These are phyloP conservation scores for Drosophila antonietae DNA, from an alignment of 2,888 invertebrate genomes.

Conservation along the genomic window DNA sequence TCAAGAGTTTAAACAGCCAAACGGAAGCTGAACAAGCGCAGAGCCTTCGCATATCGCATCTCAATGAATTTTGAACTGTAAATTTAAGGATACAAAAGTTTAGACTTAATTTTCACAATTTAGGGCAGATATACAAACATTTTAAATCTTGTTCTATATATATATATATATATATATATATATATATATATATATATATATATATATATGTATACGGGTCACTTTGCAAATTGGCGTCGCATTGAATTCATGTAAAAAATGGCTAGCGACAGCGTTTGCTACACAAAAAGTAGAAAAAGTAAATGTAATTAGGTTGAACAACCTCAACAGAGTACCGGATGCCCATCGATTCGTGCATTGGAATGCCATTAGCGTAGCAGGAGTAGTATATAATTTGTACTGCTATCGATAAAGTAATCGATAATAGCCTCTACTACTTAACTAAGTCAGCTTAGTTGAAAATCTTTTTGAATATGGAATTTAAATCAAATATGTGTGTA, in stretches of 20 bases:
- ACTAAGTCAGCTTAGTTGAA: no score
- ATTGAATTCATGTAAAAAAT: conserved; percentile 23
- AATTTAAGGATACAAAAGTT: neutral
- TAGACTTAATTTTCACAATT: neutral
- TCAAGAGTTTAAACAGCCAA: neutral
- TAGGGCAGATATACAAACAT: neutral
- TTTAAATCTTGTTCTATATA: neutral
- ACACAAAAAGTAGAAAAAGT: conserved; percentile 37
- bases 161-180: no score
- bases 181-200: no score
- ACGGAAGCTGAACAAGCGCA: neutral
- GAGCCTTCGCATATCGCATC: neutral
- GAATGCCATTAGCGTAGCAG: neutral
- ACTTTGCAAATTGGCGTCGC: neutral
- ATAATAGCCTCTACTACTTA: no score
- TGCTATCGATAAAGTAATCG: no score
- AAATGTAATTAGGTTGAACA: conserved; percentile 37
- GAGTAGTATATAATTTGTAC: no score
- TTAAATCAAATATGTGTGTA: no score
- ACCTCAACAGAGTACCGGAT: neutral
- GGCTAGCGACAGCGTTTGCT: neutral
- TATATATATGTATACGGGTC: no score
- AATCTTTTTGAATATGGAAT: no score
- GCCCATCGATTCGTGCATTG: neutral
- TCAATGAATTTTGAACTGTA: neutral